Base-by-base conservation (phyloP, 2,797 vertebrate genomes). In the Melanotaenia maccullochi region DNA sequence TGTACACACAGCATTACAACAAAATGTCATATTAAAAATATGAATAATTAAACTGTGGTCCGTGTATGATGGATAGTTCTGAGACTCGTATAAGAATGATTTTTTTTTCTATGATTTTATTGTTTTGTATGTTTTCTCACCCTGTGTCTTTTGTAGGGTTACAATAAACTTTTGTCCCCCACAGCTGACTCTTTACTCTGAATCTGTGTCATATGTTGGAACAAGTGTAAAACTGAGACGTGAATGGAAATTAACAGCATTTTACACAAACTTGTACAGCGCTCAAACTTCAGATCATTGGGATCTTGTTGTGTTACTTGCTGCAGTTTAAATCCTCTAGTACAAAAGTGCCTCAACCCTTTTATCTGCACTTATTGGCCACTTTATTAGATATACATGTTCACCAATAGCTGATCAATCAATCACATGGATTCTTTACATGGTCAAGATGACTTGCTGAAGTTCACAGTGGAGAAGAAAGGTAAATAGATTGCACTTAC, bases 1-100 rank as follows among this genome's bases (percentile, higher is more conserved):
- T 93, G 94, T 96, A 96, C 94, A 94, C 93, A 89, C 93, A 90
- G 82, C 94, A 94, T 96, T 94, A 94, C 89, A 90, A 89, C 89
- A 93, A 91, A 94, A 89, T 90, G 90, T 92, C 92, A 91, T 92
- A 93, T 90, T 87, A 92, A 90, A 89, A 86, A 87, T 91, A 89
- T 90, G 85, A 92, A 91, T 93, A 87, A 91, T 83, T 88, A 82
- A 90, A 88, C 90, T 91, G 90, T 92, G 90, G 91, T 92, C 90
- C 51, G 74, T 90, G 87, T 92, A 90, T 90, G 88, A 90, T 90
- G 88, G 76, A 87, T 90, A 86, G 83, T 88, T 90, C 80, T 85
- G 85, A 91, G 79, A 90, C 85, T 76, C 89, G 87, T 91, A 86
- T 73, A 75, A 93, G 85, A 88, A 90, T 85, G 73, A 87, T 68